A percentile compares a stretch with the other conserved stretches of the same genome.
These are phyloP conservation scores for Goniozus legneri DNA, from an alignment of 1,140 invertebrate species.

Conservation along the genomic window DNA sequence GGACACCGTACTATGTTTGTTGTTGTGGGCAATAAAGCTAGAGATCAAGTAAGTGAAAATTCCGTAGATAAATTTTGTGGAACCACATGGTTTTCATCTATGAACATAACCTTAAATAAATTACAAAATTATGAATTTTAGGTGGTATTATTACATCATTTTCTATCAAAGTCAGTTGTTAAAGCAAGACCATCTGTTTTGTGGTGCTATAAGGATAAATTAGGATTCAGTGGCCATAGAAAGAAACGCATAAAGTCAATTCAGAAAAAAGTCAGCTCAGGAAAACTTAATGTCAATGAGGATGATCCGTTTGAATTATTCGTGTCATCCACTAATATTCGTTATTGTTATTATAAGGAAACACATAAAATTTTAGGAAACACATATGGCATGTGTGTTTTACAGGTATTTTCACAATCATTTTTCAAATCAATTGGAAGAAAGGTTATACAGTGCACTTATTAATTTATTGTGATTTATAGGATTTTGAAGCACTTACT, in stretches of 20 bases:
- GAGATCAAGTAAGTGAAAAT: slow-evolving; percentile 76
- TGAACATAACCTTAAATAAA: too few species aligned
- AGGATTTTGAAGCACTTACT: slow-evolving; percentile 99
- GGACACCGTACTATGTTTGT: slow-evolving; percentile 93
- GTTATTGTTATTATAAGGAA: slow-evolving; percentile 97
- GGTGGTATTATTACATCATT: slow-evolving; percentile 74
- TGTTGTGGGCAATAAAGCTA: slow-evolving; percentile 92
- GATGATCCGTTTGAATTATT: slow-evolving; percentile 98
- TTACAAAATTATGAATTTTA: slow-evolving; percentile 5
- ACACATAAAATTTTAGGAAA: slow-evolving; percentile 97
- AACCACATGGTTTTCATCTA: too few species aligned
- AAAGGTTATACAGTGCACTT: too few species aligned
- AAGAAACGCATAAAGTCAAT: slow-evolving; percentile 89
- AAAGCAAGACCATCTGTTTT: slow-evolving; percentile 89
- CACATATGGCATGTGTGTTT: slow-evolving; percentile 95
- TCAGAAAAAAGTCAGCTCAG: slow-evolving; percentile 83
- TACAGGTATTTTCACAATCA: slow-evolving; percentile 71
- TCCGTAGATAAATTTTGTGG: slow-evolving; percentile 7
- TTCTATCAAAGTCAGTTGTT: slow-evolving; percentile 90
- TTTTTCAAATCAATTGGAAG: too few species aligned
- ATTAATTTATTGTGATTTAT: slow-evolving; percentile 38
- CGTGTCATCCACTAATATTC: slow-evolving; percentile 91
- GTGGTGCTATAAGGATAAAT: slow-evolving; percentile 98
- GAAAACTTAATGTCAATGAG: slow-evolving; percentile 88
- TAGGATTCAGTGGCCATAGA: slow-evolving; percentile 91